A percentile compares a stretch with the other conserved stretches of the same genome.
Evolutionary conservation across 1,140 invertebrate species (phyloP).

Genomic region (Drosophila baimaii): DNA sequence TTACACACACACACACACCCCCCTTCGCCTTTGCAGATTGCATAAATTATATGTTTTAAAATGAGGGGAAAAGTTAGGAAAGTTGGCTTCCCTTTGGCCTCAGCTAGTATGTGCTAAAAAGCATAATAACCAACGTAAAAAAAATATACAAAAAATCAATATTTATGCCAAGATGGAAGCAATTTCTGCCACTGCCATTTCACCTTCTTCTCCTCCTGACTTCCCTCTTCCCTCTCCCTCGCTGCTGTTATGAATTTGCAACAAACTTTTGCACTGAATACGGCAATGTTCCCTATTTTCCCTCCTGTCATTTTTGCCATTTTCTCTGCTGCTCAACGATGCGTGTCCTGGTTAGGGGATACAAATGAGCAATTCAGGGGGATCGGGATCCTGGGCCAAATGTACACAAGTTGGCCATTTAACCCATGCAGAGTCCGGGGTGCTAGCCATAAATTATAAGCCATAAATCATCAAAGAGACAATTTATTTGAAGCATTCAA

Average conservation of each 20-base stretch:
- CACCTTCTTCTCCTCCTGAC: constrained; percentile 4
- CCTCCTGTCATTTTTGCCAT: constrained; percentile 24
- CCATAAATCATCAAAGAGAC: neutral
- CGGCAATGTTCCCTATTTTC: constrained; percentile 1
- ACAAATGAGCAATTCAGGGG: constrained; percentile 19
- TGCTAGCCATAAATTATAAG: neutral
- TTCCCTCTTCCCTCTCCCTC: no score
- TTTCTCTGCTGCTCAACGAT: constrained; percentile 43
- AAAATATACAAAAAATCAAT: constrained; percentile 35
- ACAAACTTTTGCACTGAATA: constrained; percentile 43
- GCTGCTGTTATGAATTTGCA: constrained; percentile 41
- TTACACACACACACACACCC: no score
- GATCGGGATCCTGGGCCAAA: neutral
- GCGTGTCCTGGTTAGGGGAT: constrained; percentile 49
- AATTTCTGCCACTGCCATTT: constrained; percentile 19
- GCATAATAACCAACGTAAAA: constrained; percentile 25
- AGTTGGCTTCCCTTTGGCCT: constrained; percentile 1
- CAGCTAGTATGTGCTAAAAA: constrained; percentile 22
- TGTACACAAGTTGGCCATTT: constrained; percentile 24
- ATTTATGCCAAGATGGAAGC: constrained; percentile 45
- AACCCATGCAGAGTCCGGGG: neutral
- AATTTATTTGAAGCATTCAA: neutral
- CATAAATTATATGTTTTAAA: constrained; percentile 50
- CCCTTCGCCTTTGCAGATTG: constrained; percentile 19
- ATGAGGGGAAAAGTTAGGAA: neutral